Percentiles rank a stretch among this genome's conserved stretches.
phyloP scores from a whole-genome alignment of 1,140 invertebrate species.

The Macrosteles quadrilineatus region DNA sequence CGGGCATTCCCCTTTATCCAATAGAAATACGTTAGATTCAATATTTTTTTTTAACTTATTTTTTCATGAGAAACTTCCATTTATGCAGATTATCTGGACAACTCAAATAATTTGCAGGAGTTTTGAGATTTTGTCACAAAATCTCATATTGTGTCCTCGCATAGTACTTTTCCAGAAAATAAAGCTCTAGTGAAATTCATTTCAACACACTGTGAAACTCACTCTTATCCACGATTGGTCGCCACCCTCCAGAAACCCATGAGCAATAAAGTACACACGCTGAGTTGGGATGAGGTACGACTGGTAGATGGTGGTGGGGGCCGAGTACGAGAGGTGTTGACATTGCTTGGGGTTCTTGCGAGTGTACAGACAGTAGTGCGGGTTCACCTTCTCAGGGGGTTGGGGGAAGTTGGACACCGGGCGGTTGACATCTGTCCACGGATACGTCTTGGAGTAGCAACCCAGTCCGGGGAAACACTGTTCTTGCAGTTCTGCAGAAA shows the following conservation, averaged over 20 bases:
- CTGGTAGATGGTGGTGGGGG: slow-evolving; percentile 58
- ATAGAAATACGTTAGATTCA: too few relatives aligned
- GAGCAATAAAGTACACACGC: slow-evolving; percentile 74
- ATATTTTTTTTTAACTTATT: too few relatives aligned
- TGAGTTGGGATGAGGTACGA: slow-evolving; percentile 61
- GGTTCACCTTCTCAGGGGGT: slow-evolving; percentile 59
- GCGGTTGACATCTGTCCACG: slow-evolving; percentile 72
- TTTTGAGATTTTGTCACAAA: too few relatives aligned
- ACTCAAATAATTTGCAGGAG: too few relatives aligned
- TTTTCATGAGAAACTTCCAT: too few relatives aligned
- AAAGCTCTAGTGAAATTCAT: too few relatives aligned
- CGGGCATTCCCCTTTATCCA: too few relatives aligned
- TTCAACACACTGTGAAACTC: too few relatives aligned
- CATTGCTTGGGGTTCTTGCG: slow-evolving; percentile 56
- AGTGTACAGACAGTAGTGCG: slow-evolving; percentile 55
- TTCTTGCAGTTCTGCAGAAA: slow-evolving; percentile 33
- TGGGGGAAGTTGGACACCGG: slow-evolving; percentile 78
- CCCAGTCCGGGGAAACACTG: slow-evolving; percentile 77
- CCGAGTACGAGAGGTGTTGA: slow-evolving; percentile 63
- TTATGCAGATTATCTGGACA: too few relatives aligned
- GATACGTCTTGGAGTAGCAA: slow-evolving; percentile 78
- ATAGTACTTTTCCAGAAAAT: too few relatives aligned
- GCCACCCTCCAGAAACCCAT: slow-evolving; percentile 84
- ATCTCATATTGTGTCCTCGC: too few relatives aligned
- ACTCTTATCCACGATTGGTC: slow-evolving; percentile 72